Evolutionary conservation across 2,888 invertebrate species (phyloP).

Genomic region (Chydorus sphaericus): DNA sequence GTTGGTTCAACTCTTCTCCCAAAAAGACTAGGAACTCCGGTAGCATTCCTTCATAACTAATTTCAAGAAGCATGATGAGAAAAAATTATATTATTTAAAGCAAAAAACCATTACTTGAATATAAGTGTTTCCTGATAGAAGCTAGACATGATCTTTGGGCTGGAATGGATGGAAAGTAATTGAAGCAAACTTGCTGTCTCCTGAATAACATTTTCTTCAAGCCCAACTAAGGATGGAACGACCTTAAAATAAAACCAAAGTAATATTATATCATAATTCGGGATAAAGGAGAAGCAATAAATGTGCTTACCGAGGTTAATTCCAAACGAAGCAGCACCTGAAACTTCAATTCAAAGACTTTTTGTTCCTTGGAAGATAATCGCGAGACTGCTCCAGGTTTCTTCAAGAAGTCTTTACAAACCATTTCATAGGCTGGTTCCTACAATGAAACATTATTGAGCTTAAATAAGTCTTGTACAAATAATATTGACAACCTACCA

Average conservation of each 20-base stretch:
- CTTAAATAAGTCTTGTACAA: neutral
- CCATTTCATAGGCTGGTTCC: neutral
- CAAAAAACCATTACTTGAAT: neutral
- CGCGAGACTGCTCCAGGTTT: neutral
- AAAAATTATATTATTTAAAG: neutral
- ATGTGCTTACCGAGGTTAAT: neutral
- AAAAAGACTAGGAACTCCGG: constrained; percentile 1
- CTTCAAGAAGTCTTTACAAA: neutral
- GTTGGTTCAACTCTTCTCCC: constrained; percentile 2
- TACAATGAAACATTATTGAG: neutral
- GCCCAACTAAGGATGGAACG: neutral
- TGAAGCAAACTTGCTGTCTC: neutral
- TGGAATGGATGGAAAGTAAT: constrained; percentile 4
- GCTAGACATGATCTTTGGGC: neutral
- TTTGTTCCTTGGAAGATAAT: neutral
- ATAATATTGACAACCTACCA: neutral
- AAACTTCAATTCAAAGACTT: constrained; percentile 5
- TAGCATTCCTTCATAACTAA: neutral
- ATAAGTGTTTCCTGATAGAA: constrained; percentile 6
- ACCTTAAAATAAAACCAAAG: neutral
- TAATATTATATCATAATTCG: neutral
- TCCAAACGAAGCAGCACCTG: constrained; percentile 1
- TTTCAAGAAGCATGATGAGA: neutral
- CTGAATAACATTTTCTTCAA: neutral
- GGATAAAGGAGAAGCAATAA: neutral